Percentiles rank a stretch among this genome's conserved stretches.
Conservation (phyloP, 64 coral and sea anemone genomes). For the Pocillopora verrucosa region DNA sequence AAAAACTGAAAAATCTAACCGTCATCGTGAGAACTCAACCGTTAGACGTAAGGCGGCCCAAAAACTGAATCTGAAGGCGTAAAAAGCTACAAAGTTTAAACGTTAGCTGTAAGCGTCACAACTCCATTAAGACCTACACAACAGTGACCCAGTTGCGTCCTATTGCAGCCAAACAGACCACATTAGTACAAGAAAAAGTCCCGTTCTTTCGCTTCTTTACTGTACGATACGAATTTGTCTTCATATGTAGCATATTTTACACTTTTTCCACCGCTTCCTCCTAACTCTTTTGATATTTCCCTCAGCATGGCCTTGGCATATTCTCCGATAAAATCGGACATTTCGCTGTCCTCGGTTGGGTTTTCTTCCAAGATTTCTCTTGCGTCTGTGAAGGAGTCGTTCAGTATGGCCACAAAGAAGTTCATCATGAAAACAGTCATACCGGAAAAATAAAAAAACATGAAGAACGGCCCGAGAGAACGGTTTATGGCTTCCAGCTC, state of each 20-base stretch:
- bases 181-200: constrained; percentile 25
- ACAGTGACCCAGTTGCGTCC: too few relatives aligned
- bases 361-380: constrained; percentile 15
- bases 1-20: too few relatives aligned
- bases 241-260: background rate
- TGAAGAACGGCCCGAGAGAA: constrained; percentile 57
- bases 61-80: too few relatives aligned
- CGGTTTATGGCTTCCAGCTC: constrained; percentile 38
- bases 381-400: constrained; percentile 55
- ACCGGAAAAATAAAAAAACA: constrained; percentile 41
- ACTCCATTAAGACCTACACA: too few relatives aligned
- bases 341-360: constrained; percentile 5
- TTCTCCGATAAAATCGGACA: constrained; percentile 31
- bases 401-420: constrained; percentile 64
- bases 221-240: background rate
- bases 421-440: constrained; percentile 69
- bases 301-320: constrained; percentile 21
- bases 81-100: too few relatives aligned
- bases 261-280: background rate
- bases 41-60: too few relatives aligned
- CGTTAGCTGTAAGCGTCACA: too few relatives aligned
- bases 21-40: too few relatives aligned
- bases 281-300: constrained; percentile 27
- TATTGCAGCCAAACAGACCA: background rate
- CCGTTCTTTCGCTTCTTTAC: background rate